Percentiles rank a stretch among this genome's conserved stretches.
Evolutionary conservation across 2,797 vertebrate species (phyloP).

Genomic region (Anableps anableps): DNA sequence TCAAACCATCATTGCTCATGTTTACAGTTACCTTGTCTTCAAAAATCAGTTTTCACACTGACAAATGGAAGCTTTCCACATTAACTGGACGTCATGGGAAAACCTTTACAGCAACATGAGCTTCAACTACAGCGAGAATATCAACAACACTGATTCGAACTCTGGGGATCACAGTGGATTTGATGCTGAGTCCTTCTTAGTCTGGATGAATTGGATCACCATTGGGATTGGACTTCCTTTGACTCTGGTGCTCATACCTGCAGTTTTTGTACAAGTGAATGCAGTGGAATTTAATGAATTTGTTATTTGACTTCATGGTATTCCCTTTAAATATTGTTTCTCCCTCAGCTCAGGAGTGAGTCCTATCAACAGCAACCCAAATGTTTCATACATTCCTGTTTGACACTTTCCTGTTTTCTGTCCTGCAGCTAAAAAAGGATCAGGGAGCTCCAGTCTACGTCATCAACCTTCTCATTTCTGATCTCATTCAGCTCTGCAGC

Average conservation of each 20-base stretch:
- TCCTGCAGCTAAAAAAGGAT: background rate
- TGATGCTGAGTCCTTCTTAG: background rate
- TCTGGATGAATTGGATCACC: background rate
- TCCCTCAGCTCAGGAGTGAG: background rate
- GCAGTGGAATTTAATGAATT: background rate
- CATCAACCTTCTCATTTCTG: constrained; percentile 13
- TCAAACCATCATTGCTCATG: no score
- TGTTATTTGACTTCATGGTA: background rate
- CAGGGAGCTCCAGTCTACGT: background rate
- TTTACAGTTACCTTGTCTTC: no score
- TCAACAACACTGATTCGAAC: background rate
- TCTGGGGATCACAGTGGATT: background rate
- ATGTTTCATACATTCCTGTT: no score
- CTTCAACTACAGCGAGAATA: background rate
- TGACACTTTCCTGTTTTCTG: no score
- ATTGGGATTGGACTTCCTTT: background rate
- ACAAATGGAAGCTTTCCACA: no score
- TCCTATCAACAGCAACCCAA: no score
- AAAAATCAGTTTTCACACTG: no score
- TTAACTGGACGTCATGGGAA: background rate
- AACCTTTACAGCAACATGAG: background rate
- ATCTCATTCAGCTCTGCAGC: constrained; percentile 6
- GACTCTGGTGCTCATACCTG: background rate
- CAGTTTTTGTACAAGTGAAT: background rate
- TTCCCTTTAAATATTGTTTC: background rate